Conservation (phyloP, 2,797 vertebrate species). For the Sebastes kiyomatsui region DNA sequence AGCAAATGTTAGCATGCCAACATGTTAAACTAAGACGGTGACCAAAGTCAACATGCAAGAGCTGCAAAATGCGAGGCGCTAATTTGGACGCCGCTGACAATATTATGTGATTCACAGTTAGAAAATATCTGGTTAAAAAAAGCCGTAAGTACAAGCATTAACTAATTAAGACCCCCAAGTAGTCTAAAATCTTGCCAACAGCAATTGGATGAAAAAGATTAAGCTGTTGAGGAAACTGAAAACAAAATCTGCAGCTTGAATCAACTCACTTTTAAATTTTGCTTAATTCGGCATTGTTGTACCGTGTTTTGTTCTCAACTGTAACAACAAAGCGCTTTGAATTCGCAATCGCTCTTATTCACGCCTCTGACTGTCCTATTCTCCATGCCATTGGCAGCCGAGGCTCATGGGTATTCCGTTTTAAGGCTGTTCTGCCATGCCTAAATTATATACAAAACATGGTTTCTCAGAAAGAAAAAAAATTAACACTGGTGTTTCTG, state of each 20-base stretch:
- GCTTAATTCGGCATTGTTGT: not conserved
- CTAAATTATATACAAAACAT: not conserved
- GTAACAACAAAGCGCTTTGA: no score
- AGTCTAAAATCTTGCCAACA: not conserved
- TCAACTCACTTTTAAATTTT: not conserved
- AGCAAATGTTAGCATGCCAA: not conserved
- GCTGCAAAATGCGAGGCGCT: not conserved
- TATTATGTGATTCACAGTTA: not conserved
- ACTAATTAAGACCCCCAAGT: not conserved
- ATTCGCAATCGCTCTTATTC: no score
- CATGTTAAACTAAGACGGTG: not conserved
- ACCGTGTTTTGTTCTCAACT: no score
- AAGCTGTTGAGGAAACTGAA: no score
- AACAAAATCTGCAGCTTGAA: not conserved
- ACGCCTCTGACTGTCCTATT: no score
- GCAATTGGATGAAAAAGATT: no score
- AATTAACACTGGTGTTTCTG: rapidly evolving
- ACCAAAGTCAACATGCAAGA: not conserved
- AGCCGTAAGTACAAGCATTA: no score
- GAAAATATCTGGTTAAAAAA: not conserved
- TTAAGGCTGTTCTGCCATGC: not conserved
- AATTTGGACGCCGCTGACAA: not conserved
- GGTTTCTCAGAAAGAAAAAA: no score
- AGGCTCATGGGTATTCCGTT: not conserved
- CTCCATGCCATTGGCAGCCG: not conserved